These are phyloP conservation scores for Elymnias hypermnestra DNA, from an alignment of 1,140 invertebrate genomes.

Conservation along the genomic window DNA sequence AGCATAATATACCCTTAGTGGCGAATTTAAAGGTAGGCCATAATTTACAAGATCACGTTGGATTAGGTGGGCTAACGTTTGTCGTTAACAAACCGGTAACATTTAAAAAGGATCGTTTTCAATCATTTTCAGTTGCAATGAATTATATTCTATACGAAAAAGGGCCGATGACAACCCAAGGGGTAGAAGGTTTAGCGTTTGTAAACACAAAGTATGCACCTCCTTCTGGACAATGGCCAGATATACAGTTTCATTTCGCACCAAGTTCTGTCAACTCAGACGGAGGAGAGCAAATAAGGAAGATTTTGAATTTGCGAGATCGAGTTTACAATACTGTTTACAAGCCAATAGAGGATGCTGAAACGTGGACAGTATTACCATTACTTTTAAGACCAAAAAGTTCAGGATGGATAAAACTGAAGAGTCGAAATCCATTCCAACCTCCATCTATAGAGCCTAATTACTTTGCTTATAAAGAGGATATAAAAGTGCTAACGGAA, in stretches of 20 bases:
- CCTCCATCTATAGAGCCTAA: conserved; percentile 94
- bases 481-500: conserved; percentile 85
- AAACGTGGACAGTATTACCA: conserved; percentile 91
- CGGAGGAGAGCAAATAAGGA: conserved; percentile 84
- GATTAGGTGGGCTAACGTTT: conserved; percentile 88
- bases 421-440: conserved; percentile 86
- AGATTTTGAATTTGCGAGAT: conserved; percentile 86
- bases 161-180: conserved; percentile 88
- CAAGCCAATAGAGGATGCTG: conserved; percentile 85
- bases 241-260: conserved; percentile 91
- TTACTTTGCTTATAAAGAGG: conserved; percentile 89
- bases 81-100: conserved; percentile 87
- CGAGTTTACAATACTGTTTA: conserved; percentile 90
- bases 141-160: conserved; percentile 88
- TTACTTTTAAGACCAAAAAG: conserved; percentile 89
- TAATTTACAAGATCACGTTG: conserved; percentile 91
- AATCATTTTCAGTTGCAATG: conserved; percentile 85
- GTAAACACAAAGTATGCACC: conserved; percentile 90
- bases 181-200: conserved; percentile 89
- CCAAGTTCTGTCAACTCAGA: conserved; percentile 89
- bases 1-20: conserved; percentile 85
- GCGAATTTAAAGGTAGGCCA: conserved; percentile 87
- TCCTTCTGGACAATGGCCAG: conserved; percentile 83
- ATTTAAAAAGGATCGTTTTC: conserved; percentile 85
- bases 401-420: conserved; percentile 86